Base-by-base conservation (phyloP, 30 jellyfish, hydroid and myxozoan genomes). In the Aurelia sp. region DNA sequence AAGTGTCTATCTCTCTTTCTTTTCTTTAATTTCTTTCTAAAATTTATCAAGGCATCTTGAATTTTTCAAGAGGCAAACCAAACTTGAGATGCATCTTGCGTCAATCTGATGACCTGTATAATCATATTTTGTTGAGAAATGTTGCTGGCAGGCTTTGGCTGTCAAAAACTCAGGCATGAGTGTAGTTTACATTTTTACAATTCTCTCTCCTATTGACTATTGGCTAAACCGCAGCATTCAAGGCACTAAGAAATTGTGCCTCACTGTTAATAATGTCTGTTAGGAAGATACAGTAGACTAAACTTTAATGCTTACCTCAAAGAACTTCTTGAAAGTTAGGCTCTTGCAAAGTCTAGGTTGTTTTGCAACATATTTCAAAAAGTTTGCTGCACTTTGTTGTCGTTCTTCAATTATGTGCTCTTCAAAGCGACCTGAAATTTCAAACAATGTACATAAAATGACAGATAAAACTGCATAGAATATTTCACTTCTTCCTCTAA, bases 371-470 rank as follows among this genome's bases (percentile, higher is more conserved):
- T 81, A 93, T 22, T 53, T 59, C 86, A 93, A 68, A 48, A 93
- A 76, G 17, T 66, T 68, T 0, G 81, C 73, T 10, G 98, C 88
- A 69, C 97, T 76, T 69, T 61, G 88, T 48, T 89, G 86, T 76
- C 98, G 62, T 53, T 93, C 97, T 84, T 93, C 97, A 52, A 93
- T 85, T 1, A 93, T 97, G 68, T 81, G 96, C 59, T 93, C 94
- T 18, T 88, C 98, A 66, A 88, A 93, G 47, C 98, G 73, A 0
- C 98, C 98, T 93, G 83, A 33, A 62, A 62, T 15, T 44, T 7
- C 8, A 16, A 44, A 44, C 2, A 44, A 44, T 44, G 55, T 16
- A 41, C n/a, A 41, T 0, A 0, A 44, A 44, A 44, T 44, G 13
- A 44, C 7, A 44, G 15, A 5, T 44, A 9, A n/a, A 5, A 70